phyloP scores from a whole-genome alignment of 2,888 invertebrate genomes.

The Prostheceraeus crozeri region DNA sequence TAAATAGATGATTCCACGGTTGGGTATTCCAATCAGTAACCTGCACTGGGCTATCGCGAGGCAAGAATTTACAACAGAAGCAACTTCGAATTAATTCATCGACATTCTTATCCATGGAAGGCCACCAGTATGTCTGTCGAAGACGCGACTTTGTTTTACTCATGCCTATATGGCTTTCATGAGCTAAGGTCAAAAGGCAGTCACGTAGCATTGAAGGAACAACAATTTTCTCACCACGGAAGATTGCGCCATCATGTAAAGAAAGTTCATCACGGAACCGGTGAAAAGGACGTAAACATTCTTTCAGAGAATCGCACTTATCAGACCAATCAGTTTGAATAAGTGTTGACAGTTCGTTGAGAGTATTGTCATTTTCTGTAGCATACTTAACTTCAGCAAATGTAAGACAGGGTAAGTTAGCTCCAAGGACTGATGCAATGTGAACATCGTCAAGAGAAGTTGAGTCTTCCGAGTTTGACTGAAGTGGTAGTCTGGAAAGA shows the following conservation, averaged over 20 bases:
- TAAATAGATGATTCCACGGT: conserved; percentile 16
- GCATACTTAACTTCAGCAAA: too few species aligned
- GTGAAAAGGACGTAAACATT: too few species aligned
- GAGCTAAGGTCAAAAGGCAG: conserved; percentile 18
- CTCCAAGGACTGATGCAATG: conserved; percentile 10
- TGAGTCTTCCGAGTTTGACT: conserved; percentile 20
- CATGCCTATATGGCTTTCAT: conserved; percentile 23
- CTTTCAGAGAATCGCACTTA: too few species aligned
- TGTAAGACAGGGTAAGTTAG: conserved; percentile 13
- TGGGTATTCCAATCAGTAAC: conserved; percentile 8
- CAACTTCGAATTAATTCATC: conserved; percentile 12
- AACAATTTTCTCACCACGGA: conserved; percentile 28
- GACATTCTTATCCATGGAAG: conserved; percentile 9
- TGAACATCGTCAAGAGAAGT: conserved; percentile 19
- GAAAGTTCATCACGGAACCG: conserved; percentile 22
- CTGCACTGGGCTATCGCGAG: conserved; percentile 28
- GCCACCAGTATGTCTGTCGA: conserved; percentile 30
- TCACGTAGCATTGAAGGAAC: conserved; percentile 24
- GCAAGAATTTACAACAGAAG: conserved; percentile 4
- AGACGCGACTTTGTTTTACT: conserved; percentile 9
- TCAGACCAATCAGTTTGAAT: too few species aligned
- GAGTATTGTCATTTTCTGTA: too few species aligned
- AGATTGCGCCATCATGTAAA: conserved; percentile 11
- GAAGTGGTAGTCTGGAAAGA: too few species aligned
- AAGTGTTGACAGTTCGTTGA: too few species aligned